Conservation (phyloP, 2,797 vertebrate genomes). For the Echeneis naucrates region DNA sequence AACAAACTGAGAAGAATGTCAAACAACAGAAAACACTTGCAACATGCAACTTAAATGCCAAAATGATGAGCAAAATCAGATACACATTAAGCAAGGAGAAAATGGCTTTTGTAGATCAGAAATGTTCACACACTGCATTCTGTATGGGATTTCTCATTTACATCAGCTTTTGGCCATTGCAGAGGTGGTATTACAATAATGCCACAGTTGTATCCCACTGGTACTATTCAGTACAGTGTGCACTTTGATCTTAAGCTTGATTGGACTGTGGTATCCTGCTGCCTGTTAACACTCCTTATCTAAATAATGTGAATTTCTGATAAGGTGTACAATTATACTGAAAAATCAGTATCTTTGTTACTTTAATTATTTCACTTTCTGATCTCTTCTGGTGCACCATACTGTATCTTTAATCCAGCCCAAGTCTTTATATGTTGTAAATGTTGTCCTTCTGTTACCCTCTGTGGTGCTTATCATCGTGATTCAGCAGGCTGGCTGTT, state of each 20-base stretch:
- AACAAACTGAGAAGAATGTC: background rate
- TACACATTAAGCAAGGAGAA: background rate
- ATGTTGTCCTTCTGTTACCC: conserved; percentile 61
- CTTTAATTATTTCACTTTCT: conserved; percentile 30
- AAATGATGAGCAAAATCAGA: background rate
- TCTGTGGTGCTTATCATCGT: conserved; percentile 65
- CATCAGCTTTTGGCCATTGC: background rate
- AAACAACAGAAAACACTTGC: background rate
- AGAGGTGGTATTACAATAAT: background rate
- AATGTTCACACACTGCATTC: background rate
- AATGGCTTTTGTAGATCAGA: background rate
- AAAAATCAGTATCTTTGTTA: conserved; percentile 3
- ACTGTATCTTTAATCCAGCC: conserved; percentile 22
- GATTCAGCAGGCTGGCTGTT: conserved; percentile 71
- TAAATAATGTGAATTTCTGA: conserved; percentile 2
- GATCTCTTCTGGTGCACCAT: conserved; percentile 20
- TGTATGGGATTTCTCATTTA: background rate
- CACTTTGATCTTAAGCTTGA: background rate
- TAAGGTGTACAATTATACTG: conserved; percentile 16
- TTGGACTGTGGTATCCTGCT: background rate
- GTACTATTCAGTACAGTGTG: background rate
- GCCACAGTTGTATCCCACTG: background rate
- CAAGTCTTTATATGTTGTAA: conserved; percentile 40
- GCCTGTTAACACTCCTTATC: background rate
- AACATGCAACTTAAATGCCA: background rate